phyloP scores from a whole-genome alignment of 2,113 vertebrate species.

The Sapayoa aenigma region DNA sequence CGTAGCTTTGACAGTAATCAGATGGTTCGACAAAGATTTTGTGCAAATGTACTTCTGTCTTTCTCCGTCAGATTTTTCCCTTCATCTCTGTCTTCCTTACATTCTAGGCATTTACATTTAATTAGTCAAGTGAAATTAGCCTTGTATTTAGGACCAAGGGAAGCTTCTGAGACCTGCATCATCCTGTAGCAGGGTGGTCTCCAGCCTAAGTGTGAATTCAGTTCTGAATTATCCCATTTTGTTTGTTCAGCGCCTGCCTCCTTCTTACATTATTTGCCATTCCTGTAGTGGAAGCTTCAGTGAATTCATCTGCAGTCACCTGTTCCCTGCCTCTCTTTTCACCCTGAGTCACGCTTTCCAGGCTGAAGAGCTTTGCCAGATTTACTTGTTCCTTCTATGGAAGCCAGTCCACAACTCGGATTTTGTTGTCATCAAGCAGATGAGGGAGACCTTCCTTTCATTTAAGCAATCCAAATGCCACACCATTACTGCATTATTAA shows the following conservation, averaged over 20 bases:
- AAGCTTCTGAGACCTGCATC: neutral
- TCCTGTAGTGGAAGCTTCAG: neutral
- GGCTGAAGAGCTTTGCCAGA: neutral
- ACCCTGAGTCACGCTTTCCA: neutral
- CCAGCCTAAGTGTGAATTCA: neutral
- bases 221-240: neutral
- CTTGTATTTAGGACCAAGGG: neutral
- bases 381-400: neutral
- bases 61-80: neutral
- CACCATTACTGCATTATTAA: neutral
- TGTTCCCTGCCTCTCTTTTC: neutral
- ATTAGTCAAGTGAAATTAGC: neutral
- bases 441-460: neutral
- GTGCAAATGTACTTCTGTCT: neutral
- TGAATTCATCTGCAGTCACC: neutral
- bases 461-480: neutral
- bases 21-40: neutral
- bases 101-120: neutral
- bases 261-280: neutral
- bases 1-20: neutral
- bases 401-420: neutral
- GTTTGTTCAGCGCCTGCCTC: neutral
- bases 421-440: neutral
- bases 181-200: neutral
- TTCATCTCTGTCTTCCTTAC: neutral